Conservation (phyloP, 2,888 invertebrate genomes). For the Aleiodes leptofemur region DNA sequence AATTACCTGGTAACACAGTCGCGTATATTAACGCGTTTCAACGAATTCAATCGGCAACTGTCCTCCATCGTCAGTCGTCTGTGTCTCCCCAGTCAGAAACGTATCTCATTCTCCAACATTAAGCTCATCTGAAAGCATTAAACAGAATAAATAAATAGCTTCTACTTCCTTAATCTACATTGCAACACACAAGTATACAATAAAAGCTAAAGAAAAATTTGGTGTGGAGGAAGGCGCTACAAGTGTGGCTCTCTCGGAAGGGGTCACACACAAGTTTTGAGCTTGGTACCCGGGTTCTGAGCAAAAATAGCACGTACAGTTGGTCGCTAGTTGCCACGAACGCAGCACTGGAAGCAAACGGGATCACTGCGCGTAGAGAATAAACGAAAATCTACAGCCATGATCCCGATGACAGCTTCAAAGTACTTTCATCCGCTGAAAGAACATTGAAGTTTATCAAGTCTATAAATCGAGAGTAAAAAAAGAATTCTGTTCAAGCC, state of each 20-base stretch:
- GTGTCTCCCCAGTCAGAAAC: slow-evolving; percentile 13
- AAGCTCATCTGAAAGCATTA: neutral
- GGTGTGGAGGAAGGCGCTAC: neutral
- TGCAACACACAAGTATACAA: neutral
- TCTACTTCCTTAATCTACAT: neutral
- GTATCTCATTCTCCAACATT: neutral
- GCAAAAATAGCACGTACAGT: slow-evolving; percentile 29
- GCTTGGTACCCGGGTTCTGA: slow-evolving; percentile 19
- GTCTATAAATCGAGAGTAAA: neutral
- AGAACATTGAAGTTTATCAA: neutral
- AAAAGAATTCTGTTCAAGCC: neutral
- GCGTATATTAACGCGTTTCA: slow-evolving; percentile 43
- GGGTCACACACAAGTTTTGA: slow-evolving; percentile 26
- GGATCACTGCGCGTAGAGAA: neutral
- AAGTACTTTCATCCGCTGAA: neutral
- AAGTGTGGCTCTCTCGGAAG: slow-evolving; percentile 36
- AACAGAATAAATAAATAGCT: neutral
- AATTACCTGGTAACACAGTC: slow-evolving; percentile 54
- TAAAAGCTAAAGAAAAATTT: neutral
- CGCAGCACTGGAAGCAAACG: slow-evolving; percentile 22
- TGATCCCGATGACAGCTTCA: slow-evolving; percentile 22
- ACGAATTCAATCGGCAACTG: slow-evolving; percentile 51
- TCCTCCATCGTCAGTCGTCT: slow-evolving; percentile 38
- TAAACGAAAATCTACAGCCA: slow-evolving; percentile 6
- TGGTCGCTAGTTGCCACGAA: slow-evolving; percentile 16